Conservation (phyloP, 2,797 vertebrate species). For the Malurus splendens region DNA sequence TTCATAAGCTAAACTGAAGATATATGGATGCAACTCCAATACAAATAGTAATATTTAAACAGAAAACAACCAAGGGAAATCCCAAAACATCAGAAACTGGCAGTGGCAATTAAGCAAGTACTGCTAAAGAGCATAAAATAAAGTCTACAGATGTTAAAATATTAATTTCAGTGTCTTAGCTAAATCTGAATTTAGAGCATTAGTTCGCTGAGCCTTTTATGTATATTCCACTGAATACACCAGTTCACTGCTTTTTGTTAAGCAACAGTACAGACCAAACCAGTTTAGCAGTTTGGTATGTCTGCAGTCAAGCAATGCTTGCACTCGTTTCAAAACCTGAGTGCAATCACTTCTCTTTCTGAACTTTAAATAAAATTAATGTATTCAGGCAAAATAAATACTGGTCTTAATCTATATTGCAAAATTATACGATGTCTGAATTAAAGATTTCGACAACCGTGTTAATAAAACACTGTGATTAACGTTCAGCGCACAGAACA, state of each 20-base stretch:
- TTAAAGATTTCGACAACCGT: background rate
- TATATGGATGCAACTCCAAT: background rate
- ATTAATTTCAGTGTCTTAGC: background rate
- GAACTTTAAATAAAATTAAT: background rate
- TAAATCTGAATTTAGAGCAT: background rate
- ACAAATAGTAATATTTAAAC: background rate
- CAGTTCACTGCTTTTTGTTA: background rate
- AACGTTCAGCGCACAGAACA: background rate
- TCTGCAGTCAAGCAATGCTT: background rate
- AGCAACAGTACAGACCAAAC: constrained; percentile 29
- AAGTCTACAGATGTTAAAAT: background rate
- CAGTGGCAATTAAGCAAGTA: background rate
- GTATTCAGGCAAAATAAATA: constrained; percentile 13
- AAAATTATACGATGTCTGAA: background rate
- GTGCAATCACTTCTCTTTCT: background rate
- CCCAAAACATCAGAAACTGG: background rate
- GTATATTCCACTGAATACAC: background rate
- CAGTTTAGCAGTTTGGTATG: background rate
- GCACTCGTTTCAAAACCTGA: background rate
- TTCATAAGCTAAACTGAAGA: background rate
- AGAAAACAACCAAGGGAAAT: background rate
- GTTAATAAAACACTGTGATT: constrained; percentile 12
- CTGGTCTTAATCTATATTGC: background rate
- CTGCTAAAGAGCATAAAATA: background rate
- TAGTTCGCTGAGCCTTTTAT: background rate